Evolutionary conservation across 2,113 vertebrate species (phyloP).

Genomic region (Nicator chloris): DNA sequence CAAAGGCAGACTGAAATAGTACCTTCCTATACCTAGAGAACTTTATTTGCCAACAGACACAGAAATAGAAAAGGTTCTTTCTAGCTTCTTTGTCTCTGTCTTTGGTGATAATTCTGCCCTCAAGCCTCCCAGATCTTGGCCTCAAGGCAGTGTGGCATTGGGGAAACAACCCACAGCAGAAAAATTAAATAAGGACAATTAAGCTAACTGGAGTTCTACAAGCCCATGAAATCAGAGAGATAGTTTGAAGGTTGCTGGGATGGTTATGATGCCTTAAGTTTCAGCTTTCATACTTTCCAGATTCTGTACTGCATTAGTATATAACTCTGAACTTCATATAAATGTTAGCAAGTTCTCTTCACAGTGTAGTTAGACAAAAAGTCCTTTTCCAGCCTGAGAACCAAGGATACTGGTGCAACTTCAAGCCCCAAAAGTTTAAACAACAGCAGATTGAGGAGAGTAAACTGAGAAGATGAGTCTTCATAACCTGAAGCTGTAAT

Average conservation of each 20-base stretch:
- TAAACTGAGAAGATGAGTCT: neutral
- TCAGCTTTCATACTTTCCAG: neutral
- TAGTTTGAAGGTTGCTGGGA: neutral
- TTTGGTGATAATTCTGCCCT: neutral
- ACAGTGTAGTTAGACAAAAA: neutral
- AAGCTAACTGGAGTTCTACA: neutral
- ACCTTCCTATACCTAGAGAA: neutral
- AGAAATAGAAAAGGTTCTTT: neutral
- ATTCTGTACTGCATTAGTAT: neutral
- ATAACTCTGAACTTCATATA: neutral
- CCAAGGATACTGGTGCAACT: neutral
- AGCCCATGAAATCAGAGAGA: neutral
- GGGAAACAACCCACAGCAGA: neutral
- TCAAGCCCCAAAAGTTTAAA: neutral
- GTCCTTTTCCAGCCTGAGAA: neutral
- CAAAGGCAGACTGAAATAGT: neutral
- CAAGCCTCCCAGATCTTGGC: neutral
- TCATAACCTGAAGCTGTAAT: neutral
- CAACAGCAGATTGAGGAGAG: neutral
- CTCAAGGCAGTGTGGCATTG: too few species aligned
- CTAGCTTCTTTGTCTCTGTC: neutral
- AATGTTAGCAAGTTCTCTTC: neutral
- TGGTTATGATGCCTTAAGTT: neutral
- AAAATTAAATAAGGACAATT: neutral
- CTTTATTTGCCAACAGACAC: neutral